Base-by-base conservation (phyloP, 1,140 invertebrate species). In the Philotrypesis tridentata region DNA sequence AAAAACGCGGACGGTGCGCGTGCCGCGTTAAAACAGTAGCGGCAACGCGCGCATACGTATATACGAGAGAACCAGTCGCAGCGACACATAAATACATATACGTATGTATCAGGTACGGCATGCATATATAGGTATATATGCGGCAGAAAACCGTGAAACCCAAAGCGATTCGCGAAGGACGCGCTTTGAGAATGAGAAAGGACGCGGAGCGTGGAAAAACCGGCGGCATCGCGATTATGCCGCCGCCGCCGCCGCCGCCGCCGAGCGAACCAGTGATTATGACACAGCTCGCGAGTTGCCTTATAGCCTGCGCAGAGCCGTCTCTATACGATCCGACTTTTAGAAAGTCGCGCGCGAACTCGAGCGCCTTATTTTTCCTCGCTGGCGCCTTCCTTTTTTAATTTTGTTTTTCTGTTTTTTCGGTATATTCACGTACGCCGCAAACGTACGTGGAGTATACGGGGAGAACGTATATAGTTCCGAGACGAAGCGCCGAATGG, bases 131-230 rank as follows among this genome's bases (percentile, higher is more conserved):
- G 21, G 21, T 5, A 43, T 11, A 11, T 9, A 6, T 4, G 31
- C 2, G 40, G 12, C 40, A 63, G 63, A 76, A 29, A 74, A 63
- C n/a, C 71, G 60, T 65, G 72, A 80, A 80, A 80, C 61, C 72
- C 79, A 55, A 80, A 48, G 72, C 79, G 79, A 48, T 74, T 63
- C 72, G 72, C 79, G 79, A 80, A 75, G 79, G 79, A 80, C 72
- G 61, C 71, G 33, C 37, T 17, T 48, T n/a, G 55, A 61, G 55
- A 40, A 43, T 65, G 79, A 40, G 71, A 73, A 80, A 73, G 79
- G 78, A 71, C 78, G 55, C 68, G 68, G 27, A 80, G 78, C 70
- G 70, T 73, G 60, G 31, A 60, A 61, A 71, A 61, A 71, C 1
- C 29, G 61, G 23, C 61, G 43, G 55, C 55, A 55, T 43, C 55